Base-by-base conservation (phyloP, 2,888 invertebrate species). In the Anthoptus insignis region DNA sequence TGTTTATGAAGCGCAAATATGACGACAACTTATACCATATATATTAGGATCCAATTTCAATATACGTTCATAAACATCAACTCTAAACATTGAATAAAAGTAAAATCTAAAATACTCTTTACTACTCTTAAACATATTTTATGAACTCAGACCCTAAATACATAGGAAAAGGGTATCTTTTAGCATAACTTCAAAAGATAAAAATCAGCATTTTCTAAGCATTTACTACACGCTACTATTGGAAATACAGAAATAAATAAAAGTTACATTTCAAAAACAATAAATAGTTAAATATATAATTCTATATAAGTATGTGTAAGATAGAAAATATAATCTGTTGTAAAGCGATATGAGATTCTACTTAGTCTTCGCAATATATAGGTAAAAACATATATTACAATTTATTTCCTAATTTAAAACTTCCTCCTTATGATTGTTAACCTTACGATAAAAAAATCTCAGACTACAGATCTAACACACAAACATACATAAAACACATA, bases 311-410 rank as follows among this genome's bases (percentile, higher is more conserved):
- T 39, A 8, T 16, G 50, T 21, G 50, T 24, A 24, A 39, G 16
- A 29, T 14, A 22, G 50, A 32, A 57, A 42, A 13, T 42, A 50
- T 45, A 32, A 16, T 24, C 47, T 47, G 47, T 47, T 19, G 39
- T 63, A 69, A 64, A 64, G 70, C 39, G 68, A 73, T 68, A 72
- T 78, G 79, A 79, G 79, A 79, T 79, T 79, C 79, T 11, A 63
- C 68, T 68, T 72, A 76, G 72, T 71, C 75, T 75, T 75, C 67
- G 65, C 65, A 63, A 49, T 11, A 52, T 52, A 52, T 32, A 27
- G n/a, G n/a, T 27, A 27, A 6, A 27, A 14, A 22, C 14, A 52
- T 24, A 16, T 3, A 37, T 54, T 54, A 34, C n/a, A 54, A 19
- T 11, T 1, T 42, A 29, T 54, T 54, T 11, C 22, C 4, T 19